Conservation (phyloP, 2,888 invertebrate genomes). For the Eurytoma adleriae region DNA sequence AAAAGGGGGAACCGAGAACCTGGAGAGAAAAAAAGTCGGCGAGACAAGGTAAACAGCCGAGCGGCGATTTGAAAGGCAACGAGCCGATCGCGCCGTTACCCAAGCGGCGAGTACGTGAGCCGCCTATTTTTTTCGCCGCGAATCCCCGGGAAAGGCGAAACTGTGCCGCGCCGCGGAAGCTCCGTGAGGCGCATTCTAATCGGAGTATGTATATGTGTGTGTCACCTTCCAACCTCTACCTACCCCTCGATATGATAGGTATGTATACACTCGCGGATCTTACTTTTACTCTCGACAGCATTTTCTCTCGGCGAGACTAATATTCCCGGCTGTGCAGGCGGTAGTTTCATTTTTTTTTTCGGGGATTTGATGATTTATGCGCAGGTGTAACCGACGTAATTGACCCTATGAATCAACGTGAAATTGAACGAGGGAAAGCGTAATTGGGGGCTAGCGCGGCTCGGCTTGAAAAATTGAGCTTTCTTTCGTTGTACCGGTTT, state of each 20-base stretch:
- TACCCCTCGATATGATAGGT: no score
- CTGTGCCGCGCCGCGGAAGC: background rate
- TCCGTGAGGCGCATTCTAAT: slow-evolving; percentile 15
- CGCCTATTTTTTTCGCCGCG: background rate
- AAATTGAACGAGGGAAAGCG: slow-evolving; percentile 4
- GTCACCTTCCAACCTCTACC: no score
- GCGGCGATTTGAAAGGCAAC: slow-evolving; percentile 9
- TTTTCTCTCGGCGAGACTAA: no score
- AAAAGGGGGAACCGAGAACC: no score
- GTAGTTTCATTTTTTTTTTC: slow-evolving; percentile 9
- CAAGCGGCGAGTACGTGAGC: background rate
- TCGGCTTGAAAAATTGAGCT: background rate
- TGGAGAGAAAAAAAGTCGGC: background rate
- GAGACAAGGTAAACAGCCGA: background rate
- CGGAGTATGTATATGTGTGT: background rate
- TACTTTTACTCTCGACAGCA: slow-evolving; percentile 16
- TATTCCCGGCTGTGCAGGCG: background rate
- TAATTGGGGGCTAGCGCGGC: background rate
- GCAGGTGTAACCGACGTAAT: background rate
- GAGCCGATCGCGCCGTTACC: background rate
- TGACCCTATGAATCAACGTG: background rate
- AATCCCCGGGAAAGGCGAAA: slow-evolving; percentile 7
- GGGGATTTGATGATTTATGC: background rate
- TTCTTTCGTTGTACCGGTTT: background rate
- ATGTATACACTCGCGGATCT: background rate